Base-by-base conservation (phyloP, 1,140 invertebrate genomes). In the Anagrus nilaparvatae region DNA sequence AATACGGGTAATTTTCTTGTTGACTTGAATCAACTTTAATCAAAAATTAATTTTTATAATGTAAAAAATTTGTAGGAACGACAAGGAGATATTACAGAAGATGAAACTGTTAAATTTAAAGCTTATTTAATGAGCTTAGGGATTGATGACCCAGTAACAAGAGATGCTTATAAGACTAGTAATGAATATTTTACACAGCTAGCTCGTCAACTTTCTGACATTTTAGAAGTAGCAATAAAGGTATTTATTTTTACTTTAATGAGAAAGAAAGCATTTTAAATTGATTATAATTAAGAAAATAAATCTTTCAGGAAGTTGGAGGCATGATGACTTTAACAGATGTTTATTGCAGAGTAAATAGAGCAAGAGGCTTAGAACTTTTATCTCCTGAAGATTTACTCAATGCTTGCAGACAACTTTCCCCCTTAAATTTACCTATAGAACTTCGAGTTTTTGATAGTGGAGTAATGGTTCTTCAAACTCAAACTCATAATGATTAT, bases 301-400 rank as follows among this genome's bases (percentile, higher is more conserved):
- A 9, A 23, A 8, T 43, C 39, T 65, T 70, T 39, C 55, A 91
- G 81, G 87, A 95, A 59, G 78, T 79, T 60, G 92, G 92, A 27
- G 95, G 95, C 10, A 93, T 97, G 71, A 97, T 99, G 87, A 82
- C 89, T 7, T 63, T 99, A 32, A 82, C 94, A 7, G 96, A 99
- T 72, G 92, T 87, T 5, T 99, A 92, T 71, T 98, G 95, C 68
- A 73, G 93, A 51, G 82, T 98, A 5, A 99, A 99, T 58, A 74
- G 88, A 60, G 87, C 87, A 4, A 74, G 88, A 62, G 87, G 87
- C 16, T 67, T 93, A 29, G 82, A 95, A 69, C 71, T 97, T 5
- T 65, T 97, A 25, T 96, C 93, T 5, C 91, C 93, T 0, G 91
- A 96, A 66, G 94, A 97, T 75, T 70, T 97, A 48, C 65, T 96